Evolutionary conservation across 2,113 vertebrate species (phyloP).

Genomic region (Chionomys nivalis): DNA sequence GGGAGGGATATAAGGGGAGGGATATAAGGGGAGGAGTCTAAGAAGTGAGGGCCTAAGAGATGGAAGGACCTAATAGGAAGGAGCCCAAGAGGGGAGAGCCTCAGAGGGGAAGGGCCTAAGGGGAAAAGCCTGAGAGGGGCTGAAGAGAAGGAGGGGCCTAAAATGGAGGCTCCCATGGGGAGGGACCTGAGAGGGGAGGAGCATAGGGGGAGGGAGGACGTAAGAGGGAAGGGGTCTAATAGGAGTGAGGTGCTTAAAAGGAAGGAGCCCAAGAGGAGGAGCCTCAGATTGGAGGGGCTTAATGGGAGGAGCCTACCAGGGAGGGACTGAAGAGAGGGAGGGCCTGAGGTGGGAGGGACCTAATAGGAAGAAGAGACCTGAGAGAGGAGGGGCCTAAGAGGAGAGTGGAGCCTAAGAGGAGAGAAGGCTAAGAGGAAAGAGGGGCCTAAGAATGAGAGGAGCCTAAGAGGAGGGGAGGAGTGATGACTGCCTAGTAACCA

Average conservation of each 20-base stretch:
- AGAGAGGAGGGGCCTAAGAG: not conserved
- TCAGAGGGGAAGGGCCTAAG: not conserved
- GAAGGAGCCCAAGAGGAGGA: no score
- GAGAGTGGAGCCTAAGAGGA: not conserved
- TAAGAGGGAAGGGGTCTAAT: not conserved
- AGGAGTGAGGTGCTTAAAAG: not conserved
- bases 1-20: not conserved
- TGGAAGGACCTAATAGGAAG: not conserved
- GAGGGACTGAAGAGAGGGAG: not conserved
- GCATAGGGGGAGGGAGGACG: no score
- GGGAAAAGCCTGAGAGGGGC: no score
- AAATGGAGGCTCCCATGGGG: no score
- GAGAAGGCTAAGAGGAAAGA: not conserved
- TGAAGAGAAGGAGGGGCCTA: no score
- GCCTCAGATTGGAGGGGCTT: no score
- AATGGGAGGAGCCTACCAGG: no score
- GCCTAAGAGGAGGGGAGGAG: not conserved
- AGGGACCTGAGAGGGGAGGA: not conserved
- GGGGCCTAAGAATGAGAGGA: not conserved
- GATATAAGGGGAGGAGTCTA: not conserved
- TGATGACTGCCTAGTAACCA: conserved; percentile 51
- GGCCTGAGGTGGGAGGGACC: not conserved
- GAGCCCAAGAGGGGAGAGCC: not conserved
- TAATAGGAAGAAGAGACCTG: not conserved
- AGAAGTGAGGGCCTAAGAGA: no score